Conservation (phyloP, 2,113 vertebrate genomes). For the Thunnus maccoyii region DNA sequence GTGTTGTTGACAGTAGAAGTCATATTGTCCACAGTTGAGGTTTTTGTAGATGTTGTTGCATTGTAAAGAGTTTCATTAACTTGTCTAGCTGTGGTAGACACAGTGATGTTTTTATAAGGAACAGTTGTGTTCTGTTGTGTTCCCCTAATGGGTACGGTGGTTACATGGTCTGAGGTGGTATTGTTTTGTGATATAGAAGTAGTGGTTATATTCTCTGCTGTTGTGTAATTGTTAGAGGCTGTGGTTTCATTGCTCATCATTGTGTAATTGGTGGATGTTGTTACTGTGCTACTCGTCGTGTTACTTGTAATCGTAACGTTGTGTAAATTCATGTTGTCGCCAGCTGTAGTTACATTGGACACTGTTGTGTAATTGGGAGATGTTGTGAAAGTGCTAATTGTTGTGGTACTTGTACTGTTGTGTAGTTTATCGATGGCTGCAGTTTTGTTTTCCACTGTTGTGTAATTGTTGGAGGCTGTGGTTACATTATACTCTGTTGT, state of each 20-base stretch:
- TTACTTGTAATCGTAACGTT: background rate
- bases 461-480: too few relatives aligned
- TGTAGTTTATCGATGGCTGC: too few relatives aligned
- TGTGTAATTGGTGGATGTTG: conserved; percentile 3
- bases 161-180: background rate
- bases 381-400: background rate
- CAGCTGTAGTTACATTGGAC: background rate
- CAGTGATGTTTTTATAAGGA: background rate
- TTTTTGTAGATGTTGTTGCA: background rate
- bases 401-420: background rate
- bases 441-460: background rate
- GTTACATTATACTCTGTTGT: background rate
- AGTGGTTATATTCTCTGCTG: background rate
- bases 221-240: conserved; percentile 16
- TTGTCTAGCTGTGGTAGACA: background rate
- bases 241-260: background rate
- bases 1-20: background rate
- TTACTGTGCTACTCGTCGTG: background rate
- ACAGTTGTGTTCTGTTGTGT: conserved; percentile 32
- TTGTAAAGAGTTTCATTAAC: background rate
- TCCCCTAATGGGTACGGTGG: background rate
- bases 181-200: conserved; percentile 8
- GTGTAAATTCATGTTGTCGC: too few relatives aligned
- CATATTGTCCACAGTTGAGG: background rate
- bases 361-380: background rate